Conservation (phyloP, 2,797 vertebrate genomes). For the Eospalax fontanierii region DNA sequence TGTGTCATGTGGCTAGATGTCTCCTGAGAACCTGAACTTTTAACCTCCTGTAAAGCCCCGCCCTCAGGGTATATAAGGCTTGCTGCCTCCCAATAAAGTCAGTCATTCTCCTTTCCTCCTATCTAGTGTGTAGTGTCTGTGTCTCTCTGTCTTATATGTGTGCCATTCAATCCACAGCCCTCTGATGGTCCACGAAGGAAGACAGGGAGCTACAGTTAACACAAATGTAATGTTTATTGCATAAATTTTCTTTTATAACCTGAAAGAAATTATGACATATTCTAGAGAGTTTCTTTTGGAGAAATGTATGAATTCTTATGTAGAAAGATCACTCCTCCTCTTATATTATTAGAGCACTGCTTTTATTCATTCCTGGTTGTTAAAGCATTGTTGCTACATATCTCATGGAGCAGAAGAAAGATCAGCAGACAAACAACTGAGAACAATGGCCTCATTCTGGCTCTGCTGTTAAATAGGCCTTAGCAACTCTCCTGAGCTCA, state of each 20-base stretch:
- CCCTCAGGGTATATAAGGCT: too few species aligned
- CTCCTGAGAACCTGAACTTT: too few species aligned
- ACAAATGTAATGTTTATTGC: constrained; percentile 43
- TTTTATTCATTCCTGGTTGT: constrained; percentile 6
- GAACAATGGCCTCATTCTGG: not conserved
- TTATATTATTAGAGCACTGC: not conserved
- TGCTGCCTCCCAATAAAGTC: too few species aligned
- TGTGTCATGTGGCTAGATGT: too few species aligned
- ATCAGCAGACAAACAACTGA: constrained; percentile 41
- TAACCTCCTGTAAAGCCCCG: too few species aligned
- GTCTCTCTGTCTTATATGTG: too few species aligned
- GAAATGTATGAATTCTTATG: constrained; percentile 45
- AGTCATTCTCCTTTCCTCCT: too few species aligned
- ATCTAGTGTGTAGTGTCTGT: too few species aligned
- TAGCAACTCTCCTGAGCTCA: not conserved
- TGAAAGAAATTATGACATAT: constrained; percentile 3
- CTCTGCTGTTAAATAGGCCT: constrained; percentile 1
- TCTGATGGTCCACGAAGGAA: too few species aligned
- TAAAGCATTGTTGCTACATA: constrained; percentile 44
- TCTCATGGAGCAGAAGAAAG: constrained; percentile 33
- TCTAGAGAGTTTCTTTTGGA: constrained; percentile 15
- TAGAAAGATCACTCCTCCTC: constrained; percentile 34
- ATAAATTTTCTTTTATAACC: constrained; percentile 44
- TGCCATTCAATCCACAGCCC: too few species aligned
- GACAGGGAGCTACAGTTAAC: too few species aligned